Base-by-base conservation (phyloP, 2,113 vertebrate species). In the Calidris pygmaea region DNA sequence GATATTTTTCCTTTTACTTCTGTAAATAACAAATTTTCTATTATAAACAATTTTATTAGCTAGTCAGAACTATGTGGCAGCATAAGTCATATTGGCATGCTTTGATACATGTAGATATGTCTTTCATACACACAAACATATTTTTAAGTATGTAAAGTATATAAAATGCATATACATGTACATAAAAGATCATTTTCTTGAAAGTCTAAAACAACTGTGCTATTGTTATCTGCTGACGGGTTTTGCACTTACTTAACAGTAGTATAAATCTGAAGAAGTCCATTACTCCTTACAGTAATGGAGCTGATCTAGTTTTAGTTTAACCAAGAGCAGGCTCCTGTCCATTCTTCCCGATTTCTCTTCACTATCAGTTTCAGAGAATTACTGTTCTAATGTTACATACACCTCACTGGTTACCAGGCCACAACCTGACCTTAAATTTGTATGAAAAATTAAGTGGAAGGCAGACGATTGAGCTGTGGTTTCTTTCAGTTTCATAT, bases 401-500 rank as follows among this genome's bases (percentile, higher is more conserved):
- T 93, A 94, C 79, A 94, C 77, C 77, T 97, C 89, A 77, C 85
- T 87, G 83, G 67, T 93, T 97, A 93, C 93, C 80, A 91, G 96
- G 92, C 94, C 94, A 97, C 62, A 96, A 72, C 75, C 88, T 97
- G 98, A 98, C 97, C 97, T 98, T 97, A 97, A 97, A 98, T 98
- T 98, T 98, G 96, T 97, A 97, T 98, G 98, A 98, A 98, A 98
- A 98, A 98, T 98, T 98, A 98, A 98, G 97, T 98, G 98, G 97
- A 97, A 98, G 97, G 96, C 95, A 97, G 97, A 96, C 34, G 90
- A 97, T 62, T 97, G 97, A 98, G 97, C 95, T 98, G 97, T 98
- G 98, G 98, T 98, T 98, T 98, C 96, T 97, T 97, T 98, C 97
- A 96, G 90, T 93, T 97, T 97, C 96, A 97, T 97, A 94, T 97